These are phyloP conservation scores for Galerucella nymphaeae DNA, from an alignment of 2,888 invertebrate genomes.

Conservation along the genomic window DNA sequence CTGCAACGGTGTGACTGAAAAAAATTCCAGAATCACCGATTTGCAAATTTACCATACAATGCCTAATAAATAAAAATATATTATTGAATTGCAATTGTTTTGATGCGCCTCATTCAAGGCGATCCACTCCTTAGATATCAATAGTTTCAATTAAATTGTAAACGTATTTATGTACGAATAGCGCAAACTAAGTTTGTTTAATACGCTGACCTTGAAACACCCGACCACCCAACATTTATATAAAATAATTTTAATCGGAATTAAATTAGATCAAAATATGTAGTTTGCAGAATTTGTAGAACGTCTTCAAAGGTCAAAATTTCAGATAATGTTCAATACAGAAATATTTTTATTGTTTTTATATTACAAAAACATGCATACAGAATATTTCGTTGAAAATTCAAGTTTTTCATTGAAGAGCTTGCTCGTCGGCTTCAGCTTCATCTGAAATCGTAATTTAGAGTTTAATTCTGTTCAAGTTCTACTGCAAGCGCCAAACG, in stretches of 20 bases:
- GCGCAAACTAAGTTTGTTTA: neutral
- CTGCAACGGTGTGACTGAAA: slow-evolving; percentile 24
- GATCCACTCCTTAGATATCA: slow-evolving; percentile 1
- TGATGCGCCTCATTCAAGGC: slow-evolving; percentile 27
- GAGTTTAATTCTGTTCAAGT: neutral
- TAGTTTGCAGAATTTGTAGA: too few relatives aligned
- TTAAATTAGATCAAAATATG: too few relatives aligned
- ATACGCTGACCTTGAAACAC: too few relatives aligned
- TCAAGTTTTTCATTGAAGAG: neutral
- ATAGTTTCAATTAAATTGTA: neutral
- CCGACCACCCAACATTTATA: too few relatives aligned
- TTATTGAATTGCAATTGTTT: slow-evolving; percentile 38
- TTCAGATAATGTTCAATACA: too few relatives aligned
- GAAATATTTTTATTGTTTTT: too few relatives aligned
- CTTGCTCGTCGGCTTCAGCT: neutral
- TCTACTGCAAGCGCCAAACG: too few relatives aligned
- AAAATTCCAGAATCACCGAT: slow-evolving; percentile 28
- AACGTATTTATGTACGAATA: too few relatives aligned
- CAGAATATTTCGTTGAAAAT: neutral
- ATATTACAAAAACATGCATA: too few relatives aligned
- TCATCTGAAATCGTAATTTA: neutral
- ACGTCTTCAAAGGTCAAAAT: too few relatives aligned
- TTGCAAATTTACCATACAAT: slow-evolving; percentile 40
- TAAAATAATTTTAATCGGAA: too few relatives aligned
- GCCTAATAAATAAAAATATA: slow-evolving; percentile 42